These are phyloP conservation scores for Desoria tigrina DNA, from an alignment of 2,888 invertebrate species.

Conservation along the genomic window DNA sequence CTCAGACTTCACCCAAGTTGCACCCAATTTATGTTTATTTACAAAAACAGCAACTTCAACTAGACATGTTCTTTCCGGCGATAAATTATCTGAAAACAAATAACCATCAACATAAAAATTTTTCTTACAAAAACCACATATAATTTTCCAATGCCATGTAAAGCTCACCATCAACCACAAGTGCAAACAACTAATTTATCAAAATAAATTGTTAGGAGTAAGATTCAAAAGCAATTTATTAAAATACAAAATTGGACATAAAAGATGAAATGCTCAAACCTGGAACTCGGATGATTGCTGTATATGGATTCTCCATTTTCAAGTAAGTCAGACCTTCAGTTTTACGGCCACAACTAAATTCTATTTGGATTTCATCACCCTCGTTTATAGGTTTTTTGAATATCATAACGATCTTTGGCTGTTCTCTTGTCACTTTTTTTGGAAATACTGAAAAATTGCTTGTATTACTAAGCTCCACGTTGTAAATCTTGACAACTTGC, in stretches of 20 bases:
- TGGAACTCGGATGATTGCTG: slow-evolving; percentile 48
- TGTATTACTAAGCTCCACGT: slow-evolving; percentile 46
- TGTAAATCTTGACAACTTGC: slow-evolving; percentile 51
- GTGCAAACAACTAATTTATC: no score
- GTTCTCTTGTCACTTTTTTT: slow-evolving; percentile 50
- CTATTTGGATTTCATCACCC: slow-evolving; percentile 41
- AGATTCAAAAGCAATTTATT: background rate
- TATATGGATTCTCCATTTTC: slow-evolving; percentile 46
- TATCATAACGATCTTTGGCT: slow-evolving; percentile 47
- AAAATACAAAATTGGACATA: background rate
- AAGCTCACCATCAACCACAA: no score
- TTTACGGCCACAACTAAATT: slow-evolving; percentile 42
- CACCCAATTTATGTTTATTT: slow-evolving; percentile 48
- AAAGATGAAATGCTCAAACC: slow-evolving; percentile 28
- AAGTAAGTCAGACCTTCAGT: slow-evolving; percentile 26
- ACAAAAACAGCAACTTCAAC: slow-evolving; percentile 47
- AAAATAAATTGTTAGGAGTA: no score
- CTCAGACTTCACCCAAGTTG: slow-evolving; percentile 50
- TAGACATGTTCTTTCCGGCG: slow-evolving; percentile 43
- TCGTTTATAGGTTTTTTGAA: slow-evolving; percentile 46
- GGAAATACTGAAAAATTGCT: slow-evolving; percentile 52
- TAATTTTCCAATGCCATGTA: no score
- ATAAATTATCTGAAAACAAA: slow-evolving; percentile 40
- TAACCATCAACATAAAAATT: background rate
- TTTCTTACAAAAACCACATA: background rate